Percentiles rank a stretch among this genome's conserved stretches.
Conservation (phyloP, 2,888 invertebrate species). For the Malthinus flaveolus region DNA sequence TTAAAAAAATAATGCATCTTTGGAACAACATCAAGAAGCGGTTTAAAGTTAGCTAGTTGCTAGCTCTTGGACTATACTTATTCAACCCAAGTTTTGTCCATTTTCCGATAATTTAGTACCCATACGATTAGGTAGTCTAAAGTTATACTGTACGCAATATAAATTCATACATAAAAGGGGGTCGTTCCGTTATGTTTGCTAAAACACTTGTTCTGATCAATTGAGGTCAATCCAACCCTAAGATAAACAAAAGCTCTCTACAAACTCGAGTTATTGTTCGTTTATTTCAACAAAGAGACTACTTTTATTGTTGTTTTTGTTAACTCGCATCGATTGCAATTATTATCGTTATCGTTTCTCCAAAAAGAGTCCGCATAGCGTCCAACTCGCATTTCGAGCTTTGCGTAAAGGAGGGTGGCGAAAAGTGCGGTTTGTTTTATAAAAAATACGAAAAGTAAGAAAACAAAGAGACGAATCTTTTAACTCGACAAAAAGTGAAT, state of each 20-base stretch:
- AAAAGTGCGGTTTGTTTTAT: too few species aligned
- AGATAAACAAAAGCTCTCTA: slow-evolving; percentile 23
- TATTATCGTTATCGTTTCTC: background rate
- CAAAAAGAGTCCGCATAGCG: too few species aligned
- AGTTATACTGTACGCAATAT: background rate
- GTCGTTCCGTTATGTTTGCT: slow-evolving; percentile 14
- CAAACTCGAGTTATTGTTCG: slow-evolving; percentile 20
- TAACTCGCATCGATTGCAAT: slow-evolving; percentile 10
- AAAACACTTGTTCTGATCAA: slow-evolving; percentile 33
- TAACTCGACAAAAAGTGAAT: slow-evolving; percentile 17
- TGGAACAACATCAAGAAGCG: too few species aligned
- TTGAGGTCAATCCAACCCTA: slow-evolving; percentile 33
- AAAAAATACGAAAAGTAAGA: too few species aligned
- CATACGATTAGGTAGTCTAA: too few species aligned
- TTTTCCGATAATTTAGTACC: too few species aligned
- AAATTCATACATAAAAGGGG: slow-evolving; percentile 1
- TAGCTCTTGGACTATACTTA: too few species aligned
- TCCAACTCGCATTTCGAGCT: too few species aligned
- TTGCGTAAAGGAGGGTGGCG: too few species aligned
- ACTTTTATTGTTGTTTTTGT: slow-evolving; percentile 17
- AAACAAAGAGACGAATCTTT: background rate
- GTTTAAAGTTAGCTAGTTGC: too few species aligned
- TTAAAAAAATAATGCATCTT: too few species aligned
- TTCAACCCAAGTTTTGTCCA: too few species aligned
- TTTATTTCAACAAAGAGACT: slow-evolving; percentile 12